Conservation (phyloP, 1,140 invertebrate species). For the Calephelis nemesis region DNA sequence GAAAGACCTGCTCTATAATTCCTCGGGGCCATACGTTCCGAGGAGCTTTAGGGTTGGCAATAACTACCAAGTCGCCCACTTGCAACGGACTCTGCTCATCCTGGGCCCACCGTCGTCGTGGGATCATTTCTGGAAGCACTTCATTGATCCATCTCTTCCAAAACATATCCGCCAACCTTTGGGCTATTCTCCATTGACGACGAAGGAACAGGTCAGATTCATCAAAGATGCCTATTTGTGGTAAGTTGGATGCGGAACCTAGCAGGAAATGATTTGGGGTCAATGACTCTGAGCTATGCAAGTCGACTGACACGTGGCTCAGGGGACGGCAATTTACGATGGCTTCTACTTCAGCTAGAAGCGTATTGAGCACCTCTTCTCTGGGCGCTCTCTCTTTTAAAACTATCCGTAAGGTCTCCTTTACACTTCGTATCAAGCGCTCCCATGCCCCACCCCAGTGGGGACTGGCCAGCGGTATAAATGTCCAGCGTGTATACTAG, state of each 20-base stretch:
- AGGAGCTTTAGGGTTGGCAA: background rate
- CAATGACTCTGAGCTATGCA: conserved; percentile 22
- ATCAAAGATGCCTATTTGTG: conserved; percentile 25
- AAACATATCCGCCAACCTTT: conserved; percentile 34
- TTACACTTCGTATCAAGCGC: conserved; percentile 34
- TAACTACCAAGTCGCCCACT: conserved; percentile 29
- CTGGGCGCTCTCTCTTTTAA: conserved; percentile 31
- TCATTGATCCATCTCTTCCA: conserved; percentile 36
- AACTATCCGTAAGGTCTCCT: conserved; percentile 26
- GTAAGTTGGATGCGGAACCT: conserved; percentile 27
- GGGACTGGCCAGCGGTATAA: conserved; percentile 51
- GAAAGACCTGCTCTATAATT: background rate
- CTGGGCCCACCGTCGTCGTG: conserved; percentile 40
- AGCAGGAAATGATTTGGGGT: conserved; percentile 41
- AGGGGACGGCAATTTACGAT: conserved; percentile 39
- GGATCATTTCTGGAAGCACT: conserved; percentile 32
- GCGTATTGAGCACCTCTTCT: conserved; percentile 29
- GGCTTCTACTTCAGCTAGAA: conserved; percentile 36
- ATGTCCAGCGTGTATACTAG: conserved; percentile 43
- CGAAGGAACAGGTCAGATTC: conserved; percentile 22
- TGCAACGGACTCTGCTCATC: conserved; percentile 26
- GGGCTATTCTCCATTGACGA: conserved; percentile 35
- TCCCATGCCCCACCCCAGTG: conserved; percentile 48
- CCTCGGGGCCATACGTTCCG: background rate
- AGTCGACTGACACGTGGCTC: conserved; percentile 36